Evolutionary conservation across 2,888 invertebrate species (phyloP), one percentile per base, ranked within the genome.

Genomic region (Drosophila maculinotata): DNA sequence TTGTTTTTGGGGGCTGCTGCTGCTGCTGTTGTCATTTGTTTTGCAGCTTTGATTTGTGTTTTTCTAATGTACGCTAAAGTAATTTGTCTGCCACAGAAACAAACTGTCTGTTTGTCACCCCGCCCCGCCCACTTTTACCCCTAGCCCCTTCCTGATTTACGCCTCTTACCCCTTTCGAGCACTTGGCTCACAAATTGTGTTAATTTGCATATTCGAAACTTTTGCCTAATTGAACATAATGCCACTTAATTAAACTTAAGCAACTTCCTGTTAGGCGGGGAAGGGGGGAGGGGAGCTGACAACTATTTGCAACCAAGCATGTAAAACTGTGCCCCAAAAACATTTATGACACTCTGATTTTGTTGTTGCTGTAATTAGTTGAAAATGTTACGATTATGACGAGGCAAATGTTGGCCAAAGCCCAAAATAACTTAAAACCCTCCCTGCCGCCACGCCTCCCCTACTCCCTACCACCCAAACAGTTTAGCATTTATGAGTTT

Each of bases 181-280:
- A 79, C 73, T 79, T 76, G 76, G 28, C 67, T 66, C 64, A 70
- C 76, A 80, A 80, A 81, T 79, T 81, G 79, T 77, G 81, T 72
- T 82, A 78, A 84, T 83, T 83, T 82, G 76, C 84, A 84, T 83
- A 82, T 78, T 83, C 69, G 75, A 83, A 83, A 84, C 85, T 82
- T 83, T 84, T 79, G 83, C 68, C 82, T 84, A 83, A 83, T 83
- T 84, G 85, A 80, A 82, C 84, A 82, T 83, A 82, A 83, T 83
- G 80, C 85, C 80, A 84, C 76, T 82, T 84, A 83, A 84, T 83
- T 84, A 83, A 84, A 83, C 70, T 82, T 82, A 76, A 71, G 71
- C 57, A 73, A 73, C 69, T 73, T 69, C 57, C 38, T 31, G 17
- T 20, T 20, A 23, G 5, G 1, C 2, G 1, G 30, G 26, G 20